Percentiles rank a stretch among this genome's conserved stretches.
phyloP scores from a whole-genome alignment of 1,140 invertebrate species.

The Bradysia coprophila region DNA sequence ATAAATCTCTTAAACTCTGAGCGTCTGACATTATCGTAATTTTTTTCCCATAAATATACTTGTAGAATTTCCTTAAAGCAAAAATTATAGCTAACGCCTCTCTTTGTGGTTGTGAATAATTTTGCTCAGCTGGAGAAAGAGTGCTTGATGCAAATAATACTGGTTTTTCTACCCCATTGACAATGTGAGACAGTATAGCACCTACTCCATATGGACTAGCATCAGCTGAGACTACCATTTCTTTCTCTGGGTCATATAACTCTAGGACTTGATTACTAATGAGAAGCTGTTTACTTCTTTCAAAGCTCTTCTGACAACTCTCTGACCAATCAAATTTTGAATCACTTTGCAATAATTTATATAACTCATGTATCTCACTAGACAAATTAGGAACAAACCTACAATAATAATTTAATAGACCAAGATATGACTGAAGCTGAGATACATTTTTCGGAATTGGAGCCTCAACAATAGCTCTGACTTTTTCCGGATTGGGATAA shows the following conservation, averaged over 20 bases:
- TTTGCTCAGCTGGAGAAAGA: constrained; percentile 4
- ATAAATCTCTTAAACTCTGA: no score
- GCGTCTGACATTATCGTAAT: no score
- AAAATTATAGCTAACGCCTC: constrained; percentile 1
- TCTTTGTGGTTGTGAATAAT: no score
- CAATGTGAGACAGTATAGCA: not conserved
- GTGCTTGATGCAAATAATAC: not conserved
- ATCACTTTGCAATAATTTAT: not conserved
- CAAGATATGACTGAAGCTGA: no score
- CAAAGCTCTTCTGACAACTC: not conserved
- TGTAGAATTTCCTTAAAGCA: no score
- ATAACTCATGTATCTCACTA: no score
- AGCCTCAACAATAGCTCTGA: no score
- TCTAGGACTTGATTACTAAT: constrained; percentile 9
- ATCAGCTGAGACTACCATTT: not conserved
- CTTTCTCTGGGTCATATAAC: constrained; percentile 8
- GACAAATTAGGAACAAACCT: no score
- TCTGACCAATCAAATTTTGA: not conserved
- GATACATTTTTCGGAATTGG: no score
- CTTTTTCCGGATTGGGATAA: no score
- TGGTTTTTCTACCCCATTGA: not conserved
- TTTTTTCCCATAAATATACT: no score
- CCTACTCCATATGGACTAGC: not conserved
- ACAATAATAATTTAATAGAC: no score
- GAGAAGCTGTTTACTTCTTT: not conserved